These are phyloP conservation scores for Theristus sp. DNA, from an alignment of 2,888 invertebrate genomes.

Conservation along the genomic window DNA sequence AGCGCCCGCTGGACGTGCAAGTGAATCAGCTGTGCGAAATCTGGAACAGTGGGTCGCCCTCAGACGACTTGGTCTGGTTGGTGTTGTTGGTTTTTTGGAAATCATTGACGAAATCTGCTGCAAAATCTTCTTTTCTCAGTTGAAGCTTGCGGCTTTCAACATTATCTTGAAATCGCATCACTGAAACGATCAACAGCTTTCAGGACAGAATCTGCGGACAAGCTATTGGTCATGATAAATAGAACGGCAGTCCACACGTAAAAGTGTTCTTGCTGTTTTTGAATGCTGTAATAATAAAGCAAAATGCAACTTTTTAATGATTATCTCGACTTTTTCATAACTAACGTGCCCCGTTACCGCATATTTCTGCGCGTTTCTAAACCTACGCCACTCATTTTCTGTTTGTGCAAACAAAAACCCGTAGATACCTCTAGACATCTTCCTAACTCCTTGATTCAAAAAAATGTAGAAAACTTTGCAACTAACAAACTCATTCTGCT, in stretches of 20 bases:
- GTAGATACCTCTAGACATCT: too few relatives aligned
- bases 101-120: background rate
- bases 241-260: background rate
- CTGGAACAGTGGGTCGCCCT: background rate
- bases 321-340: too few relatives aligned
- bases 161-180: background rate
- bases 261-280: too few relatives aligned
- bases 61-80: background rate
- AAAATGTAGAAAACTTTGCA: too few relatives aligned
- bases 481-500: too few relatives aligned
- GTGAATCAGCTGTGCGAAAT: background rate
- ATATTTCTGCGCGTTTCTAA: too few relatives aligned
- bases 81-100: background rate
- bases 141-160: background rate
- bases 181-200: background rate
- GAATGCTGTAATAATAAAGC: too few relatives aligned
- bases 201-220: background rate
- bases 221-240: background rate
- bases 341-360: too few relatives aligned
- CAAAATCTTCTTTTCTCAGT: background rate
- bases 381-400: too few relatives aligned
- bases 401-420: too few relatives aligned
- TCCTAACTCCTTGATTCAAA: too few relatives aligned
- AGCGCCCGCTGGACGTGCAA: background rate
- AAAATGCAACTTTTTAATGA: too few relatives aligned